These are phyloP conservation scores for Pantherophis alleghaniensis DNA, from an alignment of 2,797 vertebrate species.

Conservation along the genomic window DNA sequence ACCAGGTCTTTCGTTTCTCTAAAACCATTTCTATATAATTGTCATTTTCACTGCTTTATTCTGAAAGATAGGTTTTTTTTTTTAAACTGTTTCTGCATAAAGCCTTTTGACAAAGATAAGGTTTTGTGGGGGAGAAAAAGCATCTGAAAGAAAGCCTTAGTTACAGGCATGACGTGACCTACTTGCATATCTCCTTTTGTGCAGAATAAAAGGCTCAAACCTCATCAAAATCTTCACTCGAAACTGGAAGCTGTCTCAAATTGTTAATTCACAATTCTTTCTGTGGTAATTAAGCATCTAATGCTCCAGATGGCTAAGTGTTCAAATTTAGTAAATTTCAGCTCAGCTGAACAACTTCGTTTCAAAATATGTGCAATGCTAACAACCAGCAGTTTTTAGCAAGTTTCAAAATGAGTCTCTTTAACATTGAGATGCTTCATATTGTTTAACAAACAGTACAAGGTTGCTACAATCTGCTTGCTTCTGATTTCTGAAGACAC, in stretches of 20 bases:
- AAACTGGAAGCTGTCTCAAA: conserved; percentile 60
- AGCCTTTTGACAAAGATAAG: conserved; percentile 40
- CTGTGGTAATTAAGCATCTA: conserved; percentile 70
- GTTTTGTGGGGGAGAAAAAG: conserved; percentile 38
- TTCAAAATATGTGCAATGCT: conserved; percentile 64
- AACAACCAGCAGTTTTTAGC: conserved; percentile 48
- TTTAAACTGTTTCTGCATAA: not conserved
- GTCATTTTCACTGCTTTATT: conserved; percentile 24
- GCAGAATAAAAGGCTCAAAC: conserved; percentile 56
- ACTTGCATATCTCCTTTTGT: conserved; percentile 15
- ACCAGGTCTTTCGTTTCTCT: conserved; percentile 37
- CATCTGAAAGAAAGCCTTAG: conserved; percentile 38
- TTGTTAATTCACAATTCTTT: conserved; percentile 68
- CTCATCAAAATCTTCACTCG: conserved; percentile 48
- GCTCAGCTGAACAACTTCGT: conserved; percentile 54
- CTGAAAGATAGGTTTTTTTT: conserved; percentile 41
- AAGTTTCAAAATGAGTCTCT: conserved; percentile 39
- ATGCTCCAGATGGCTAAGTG: conserved; percentile 71
- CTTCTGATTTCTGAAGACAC: not conserved
- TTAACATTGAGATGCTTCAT: conserved; percentile 39
- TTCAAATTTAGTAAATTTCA: conserved; percentile 73
- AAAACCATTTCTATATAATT: conserved; percentile 29
- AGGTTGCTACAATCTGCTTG: not conserved
- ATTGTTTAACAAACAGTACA: not conserved
- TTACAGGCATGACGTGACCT: conserved; percentile 29